A percentile compares a stretch with the other conserved stretches of the same genome.
phyloP scores from a whole-genome alignment of 2,888 invertebrate species.

The Subacronicta megacephala region DNA sequence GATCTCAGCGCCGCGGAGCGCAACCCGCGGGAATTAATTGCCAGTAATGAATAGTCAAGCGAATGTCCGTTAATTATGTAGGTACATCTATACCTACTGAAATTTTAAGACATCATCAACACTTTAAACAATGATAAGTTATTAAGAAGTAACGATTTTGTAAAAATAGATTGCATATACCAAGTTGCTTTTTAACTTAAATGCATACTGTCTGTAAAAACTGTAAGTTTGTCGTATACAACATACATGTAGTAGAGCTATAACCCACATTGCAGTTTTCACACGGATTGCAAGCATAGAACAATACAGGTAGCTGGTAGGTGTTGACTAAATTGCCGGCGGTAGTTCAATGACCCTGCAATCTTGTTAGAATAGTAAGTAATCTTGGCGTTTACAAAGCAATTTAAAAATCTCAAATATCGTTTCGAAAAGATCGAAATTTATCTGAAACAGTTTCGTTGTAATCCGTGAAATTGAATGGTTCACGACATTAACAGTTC shows the following conservation, averaged over 20 bases:
- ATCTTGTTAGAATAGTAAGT: conserved; percentile 56
- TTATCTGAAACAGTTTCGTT: conserved; percentile 43
- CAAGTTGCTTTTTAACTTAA: not conserved
- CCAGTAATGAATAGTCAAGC: conserved; percentile 90
- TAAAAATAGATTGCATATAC: not conserved
- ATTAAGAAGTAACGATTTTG: not conserved
- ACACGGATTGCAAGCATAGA: conserved; percentile 81
- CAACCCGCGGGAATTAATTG: conserved; percentile 90
- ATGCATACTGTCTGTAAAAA: conserved; percentile 41
- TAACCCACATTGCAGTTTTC: conserved; percentile 78
- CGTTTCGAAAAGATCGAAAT: conserved; percentile 41
- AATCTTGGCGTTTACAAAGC: conserved; percentile 54
- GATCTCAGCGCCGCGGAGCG: conserved; percentile 87
- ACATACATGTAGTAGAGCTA: conserved; percentile 56
- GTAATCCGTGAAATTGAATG: conserved; percentile 49
- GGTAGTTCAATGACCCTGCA: conserved; percentile 73
- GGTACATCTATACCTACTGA: conserved; percentile 68
- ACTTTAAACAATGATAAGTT: conserved; percentile 22
- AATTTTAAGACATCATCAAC: conserved; percentile 53
- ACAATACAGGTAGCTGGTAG: conserved; percentile 77
- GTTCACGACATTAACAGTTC: conserved; percentile 28
- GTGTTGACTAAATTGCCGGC: conserved; percentile 67
- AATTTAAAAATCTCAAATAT: conserved; percentile 48
- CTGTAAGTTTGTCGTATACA: conserved; percentile 58
- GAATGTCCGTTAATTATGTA: conserved; percentile 88